A percentile compares a stretch with the other conserved stretches of the same genome.
Evolutionary conservation across 1,140 invertebrate species (phyloP).

Genomic region (Amyelois transitella): DNA sequence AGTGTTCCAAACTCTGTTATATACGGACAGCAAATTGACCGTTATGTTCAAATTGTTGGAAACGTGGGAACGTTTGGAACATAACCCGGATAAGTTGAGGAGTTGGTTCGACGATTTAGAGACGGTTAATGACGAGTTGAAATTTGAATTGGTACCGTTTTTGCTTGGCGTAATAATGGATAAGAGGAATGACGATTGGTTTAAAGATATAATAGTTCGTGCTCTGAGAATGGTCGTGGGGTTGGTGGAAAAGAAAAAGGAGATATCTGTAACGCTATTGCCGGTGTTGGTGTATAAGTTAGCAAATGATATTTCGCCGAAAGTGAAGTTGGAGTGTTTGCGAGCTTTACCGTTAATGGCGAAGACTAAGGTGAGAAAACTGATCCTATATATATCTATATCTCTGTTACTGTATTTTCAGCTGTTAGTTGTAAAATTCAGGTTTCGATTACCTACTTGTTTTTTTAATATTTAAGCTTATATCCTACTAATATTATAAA

Average conservation of each 20-base stretch:
- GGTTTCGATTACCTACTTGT: no score
- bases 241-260: slow-evolving; percentile 40
- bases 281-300: slow-evolving; percentile 55
- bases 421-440: no score
- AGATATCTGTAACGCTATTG: slow-evolving; percentile 44
- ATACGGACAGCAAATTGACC: slow-evolving; percentile 40
- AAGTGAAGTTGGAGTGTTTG: slow-evolving; percentile 51
- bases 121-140: slow-evolving; percentile 26
- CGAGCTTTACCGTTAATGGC: slow-evolving; percentile 55
- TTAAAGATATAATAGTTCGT: slow-evolving; percentile 32
- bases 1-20: slow-evolving; percentile 39
- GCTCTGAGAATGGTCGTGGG: slow-evolving; percentile 31
- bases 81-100: slow-evolving; percentile 43
- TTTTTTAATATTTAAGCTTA: no score
- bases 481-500: no score
- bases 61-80: slow-evolving; percentile 43
- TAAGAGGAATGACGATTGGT: slow-evolving; percentile 23
- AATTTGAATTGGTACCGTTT: slow-evolving; percentile 43
- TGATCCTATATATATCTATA: not conserved
- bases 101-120: slow-evolving; percentile 40
- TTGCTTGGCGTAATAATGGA: slow-evolving; percentile 45
- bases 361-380: slow-evolving; percentile 40
- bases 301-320: slow-evolving; percentile 35
- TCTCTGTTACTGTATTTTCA: no score
- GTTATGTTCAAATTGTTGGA: slow-evolving; percentile 42